These are phyloP conservation scores for Papilio protenor DNA, from an alignment of 2,888 invertebrate species.

Conservation along the genomic window DNA sequence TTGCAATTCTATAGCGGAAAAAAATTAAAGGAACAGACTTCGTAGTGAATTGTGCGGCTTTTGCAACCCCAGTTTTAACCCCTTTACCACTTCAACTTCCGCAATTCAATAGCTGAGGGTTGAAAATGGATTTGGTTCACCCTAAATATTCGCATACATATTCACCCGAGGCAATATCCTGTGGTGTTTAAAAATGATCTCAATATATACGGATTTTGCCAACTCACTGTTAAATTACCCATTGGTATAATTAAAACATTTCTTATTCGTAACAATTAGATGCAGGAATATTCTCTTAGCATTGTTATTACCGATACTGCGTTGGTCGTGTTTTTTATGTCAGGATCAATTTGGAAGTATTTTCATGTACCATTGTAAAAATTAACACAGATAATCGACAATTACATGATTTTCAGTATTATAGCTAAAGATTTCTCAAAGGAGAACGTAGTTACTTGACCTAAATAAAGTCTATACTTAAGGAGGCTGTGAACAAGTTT, in stretches of 20 bases:
- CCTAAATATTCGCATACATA: slow-evolving; percentile 5
- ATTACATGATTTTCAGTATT: no score
- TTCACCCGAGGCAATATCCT: slow-evolving; percentile 15
- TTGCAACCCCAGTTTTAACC: slow-evolving; percentile 25
- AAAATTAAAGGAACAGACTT: neutral
- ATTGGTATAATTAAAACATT: neutral
- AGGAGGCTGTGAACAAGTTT: neutral
- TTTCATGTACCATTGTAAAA: neutral
- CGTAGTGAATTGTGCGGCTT: neutral
- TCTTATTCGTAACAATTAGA: no score
- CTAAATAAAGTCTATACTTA: neutral
- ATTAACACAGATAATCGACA: no score
- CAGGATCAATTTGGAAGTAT: neutral
- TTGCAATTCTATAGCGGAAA: neutral
- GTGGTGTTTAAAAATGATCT: neutral
- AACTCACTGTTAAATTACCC: neutral
- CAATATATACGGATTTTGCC: neutral
- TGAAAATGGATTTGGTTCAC: slow-evolving; percentile 21
- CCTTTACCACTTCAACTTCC: slow-evolving; percentile 24
- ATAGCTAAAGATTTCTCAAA: neutral
- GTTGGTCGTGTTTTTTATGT: neutral
- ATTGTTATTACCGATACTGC: neutral
- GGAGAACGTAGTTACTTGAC: neutral
- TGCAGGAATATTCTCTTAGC: neutral
- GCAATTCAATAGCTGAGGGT: slow-evolving; percentile 7